phyloP scores from a whole-genome alignment of 2,797 vertebrate genomes.

The Odontamblyopus rebecca region DNA sequence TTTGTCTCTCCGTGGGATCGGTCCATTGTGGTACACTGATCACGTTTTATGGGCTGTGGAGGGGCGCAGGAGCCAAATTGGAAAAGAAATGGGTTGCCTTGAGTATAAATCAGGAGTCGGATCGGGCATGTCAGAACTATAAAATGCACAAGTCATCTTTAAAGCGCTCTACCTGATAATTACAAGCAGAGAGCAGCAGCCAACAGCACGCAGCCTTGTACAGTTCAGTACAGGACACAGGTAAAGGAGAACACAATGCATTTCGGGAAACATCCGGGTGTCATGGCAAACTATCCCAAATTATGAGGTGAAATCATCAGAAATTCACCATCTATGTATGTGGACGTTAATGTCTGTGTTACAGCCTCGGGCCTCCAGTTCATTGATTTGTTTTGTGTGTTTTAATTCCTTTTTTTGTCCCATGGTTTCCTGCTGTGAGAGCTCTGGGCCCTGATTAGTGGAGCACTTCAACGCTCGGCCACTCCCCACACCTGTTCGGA shows the following conservation, averaged over 20 bases:
- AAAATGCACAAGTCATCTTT: conserved; percentile 36
- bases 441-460: too few relatives aligned
- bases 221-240: background rate
- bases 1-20: conserved; percentile 41
- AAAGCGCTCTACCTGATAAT: conserved; percentile 39
- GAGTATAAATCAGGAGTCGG: conserved; percentile 37
- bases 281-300: too few relatives aligned
- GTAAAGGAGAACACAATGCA: background rate
- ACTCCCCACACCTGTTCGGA: too few relatives aligned
- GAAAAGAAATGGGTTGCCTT: conserved; percentile 17
- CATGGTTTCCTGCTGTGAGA: too few relatives aligned
- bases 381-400: too few relatives aligned
- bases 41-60: conserved; percentile 16
- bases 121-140: conserved; percentile 42
- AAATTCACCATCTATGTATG: too few relatives aligned
- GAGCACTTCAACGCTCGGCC: too few relatives aligned
- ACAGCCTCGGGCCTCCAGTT: too few relatives aligned
- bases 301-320: too few relatives aligned
- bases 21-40: conserved; percentile 56
- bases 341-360: too few relatives aligned
- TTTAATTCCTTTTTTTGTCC: too few relatives aligned
- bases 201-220: background rate
- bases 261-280: background rate
- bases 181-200: conserved; percentile 16
- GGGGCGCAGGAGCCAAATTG: conserved; percentile 3